Conservation (phyloP, 1,140 invertebrate genomes). For the Drosophila insularis region DNA sequence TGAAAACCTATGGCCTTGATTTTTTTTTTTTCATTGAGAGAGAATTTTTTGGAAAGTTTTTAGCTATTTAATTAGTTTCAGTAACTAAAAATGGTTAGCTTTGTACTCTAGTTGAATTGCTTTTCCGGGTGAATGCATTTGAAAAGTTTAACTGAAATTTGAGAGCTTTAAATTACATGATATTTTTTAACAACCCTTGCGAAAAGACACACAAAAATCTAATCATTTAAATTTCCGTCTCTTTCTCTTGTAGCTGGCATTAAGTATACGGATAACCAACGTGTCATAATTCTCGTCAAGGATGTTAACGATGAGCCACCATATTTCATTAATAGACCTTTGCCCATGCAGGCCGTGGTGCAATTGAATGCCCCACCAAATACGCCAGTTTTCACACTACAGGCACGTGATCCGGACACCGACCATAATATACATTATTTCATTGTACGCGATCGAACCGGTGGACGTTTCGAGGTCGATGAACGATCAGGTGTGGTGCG, state of each 20-base stretch:
- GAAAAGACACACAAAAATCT: slow-evolving; percentile 25
- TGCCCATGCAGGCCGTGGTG: slow-evolving; percentile 98
- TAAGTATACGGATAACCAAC: slow-evolving; percentile 93
- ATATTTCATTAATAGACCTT: slow-evolving; percentile 96
- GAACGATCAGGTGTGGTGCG: slow-evolving; percentile 96
- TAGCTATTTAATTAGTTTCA: not conserved
- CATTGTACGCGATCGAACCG: slow-evolving; percentile 94
- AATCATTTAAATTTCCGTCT: slow-evolving; percentile 30
- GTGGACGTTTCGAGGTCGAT: slow-evolving; percentile 92
- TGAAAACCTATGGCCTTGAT: slow-evolving; percentile 10
- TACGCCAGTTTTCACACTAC: slow-evolving; percentile 96
- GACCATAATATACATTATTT: slow-evolving; percentile 98
- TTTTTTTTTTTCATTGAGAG: not conserved
- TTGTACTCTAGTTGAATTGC: slow-evolving; percentile 34
- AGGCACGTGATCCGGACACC: slow-evolving; percentile 96
- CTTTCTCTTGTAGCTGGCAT: slow-evolving; percentile 70
- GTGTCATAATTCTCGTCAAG: slow-evolving; percentile 96
- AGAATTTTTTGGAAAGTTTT: not conserved
- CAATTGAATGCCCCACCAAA: slow-evolving; percentile 96
- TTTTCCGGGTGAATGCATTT: slow-evolving; percentile 79
- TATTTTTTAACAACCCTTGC: no score
- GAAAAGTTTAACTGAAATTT: slow-evolving; percentile 72
- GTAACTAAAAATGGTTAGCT: slow-evolving; percentile 7
- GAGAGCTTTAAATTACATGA: slow-evolving; percentile 63
- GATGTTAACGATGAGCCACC: slow-evolving; percentile 98